phyloP scores from a whole-genome alignment of 2,797 vertebrate genomes.

The Heliangelus exortis region DNA sequence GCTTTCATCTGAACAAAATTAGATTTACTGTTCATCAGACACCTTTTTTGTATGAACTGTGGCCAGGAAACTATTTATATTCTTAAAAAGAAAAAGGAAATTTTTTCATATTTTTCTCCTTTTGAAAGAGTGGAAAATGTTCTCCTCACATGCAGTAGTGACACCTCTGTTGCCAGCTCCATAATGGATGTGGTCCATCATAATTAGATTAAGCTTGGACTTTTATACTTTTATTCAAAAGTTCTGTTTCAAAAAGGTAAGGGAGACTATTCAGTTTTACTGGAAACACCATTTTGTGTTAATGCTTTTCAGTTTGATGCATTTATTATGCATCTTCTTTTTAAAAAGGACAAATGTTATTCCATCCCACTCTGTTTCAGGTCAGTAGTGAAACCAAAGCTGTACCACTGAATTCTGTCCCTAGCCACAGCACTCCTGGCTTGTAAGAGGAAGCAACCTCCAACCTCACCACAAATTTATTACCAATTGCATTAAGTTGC shows the following conservation, averaged over 20 bases:
- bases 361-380: neutral
- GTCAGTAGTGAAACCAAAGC: neutral
- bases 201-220: neutral
- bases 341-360: neutral
- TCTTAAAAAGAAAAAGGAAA: neutral
- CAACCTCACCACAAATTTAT: neutral
- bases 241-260: neutral
- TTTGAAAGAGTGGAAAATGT: neutral
- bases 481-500: neutral
- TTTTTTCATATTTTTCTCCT: neutral
- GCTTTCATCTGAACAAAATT: neutral
- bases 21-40: neutral
- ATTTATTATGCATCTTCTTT: neutral
- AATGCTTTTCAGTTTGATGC: neutral
- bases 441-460: neutral
- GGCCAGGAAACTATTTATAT: neutral
- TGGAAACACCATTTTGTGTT: neutral
- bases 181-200: neutral
- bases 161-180: neutral
- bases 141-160: neutral
- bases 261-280: neutral
- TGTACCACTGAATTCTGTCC: neutral
- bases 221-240: neutral
- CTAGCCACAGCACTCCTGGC: accelerated
- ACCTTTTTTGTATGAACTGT: neutral